These are phyloP conservation scores for Tachystola acroxantha DNA, from an alignment of 2,888 invertebrate species.

Conservation along the genomic window DNA sequence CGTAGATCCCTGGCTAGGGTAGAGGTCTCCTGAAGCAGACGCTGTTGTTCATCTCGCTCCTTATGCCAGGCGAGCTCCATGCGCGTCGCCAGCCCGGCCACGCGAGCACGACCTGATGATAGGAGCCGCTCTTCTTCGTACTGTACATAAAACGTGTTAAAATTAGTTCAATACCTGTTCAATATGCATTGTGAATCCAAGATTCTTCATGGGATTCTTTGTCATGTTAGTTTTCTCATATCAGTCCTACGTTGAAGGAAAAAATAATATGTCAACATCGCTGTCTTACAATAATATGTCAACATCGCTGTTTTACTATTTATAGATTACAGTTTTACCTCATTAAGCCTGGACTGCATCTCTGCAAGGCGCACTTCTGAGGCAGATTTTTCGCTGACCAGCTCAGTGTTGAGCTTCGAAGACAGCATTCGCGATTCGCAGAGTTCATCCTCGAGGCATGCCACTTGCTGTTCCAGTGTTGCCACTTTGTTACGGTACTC, in stretches of 20 bases:
- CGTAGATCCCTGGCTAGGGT: slow-evolving; percentile 92
- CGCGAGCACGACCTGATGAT: slow-evolving; percentile 89
- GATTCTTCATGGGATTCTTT: no score
- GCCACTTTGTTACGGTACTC: slow-evolving; percentile 85
- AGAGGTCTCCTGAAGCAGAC: slow-evolving; percentile 93
- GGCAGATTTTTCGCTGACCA: slow-evolving; percentile 92
- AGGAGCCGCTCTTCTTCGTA: slow-evolving; percentile 93
- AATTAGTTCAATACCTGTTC: no score
- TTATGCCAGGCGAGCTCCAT: slow-evolving; percentile 97
- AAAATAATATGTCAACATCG: no score
- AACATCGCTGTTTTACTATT: no score
- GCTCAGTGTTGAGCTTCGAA: slow-evolving; percentile 91
- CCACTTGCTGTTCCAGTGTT: slow-evolving; percentile 88
- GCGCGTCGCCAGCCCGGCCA: slow-evolving; percentile 90
- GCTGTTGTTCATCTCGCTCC: slow-evolving; percentile 93
- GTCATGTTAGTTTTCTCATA: no score
- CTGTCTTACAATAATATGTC: no score
- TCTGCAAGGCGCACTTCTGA: slow-evolving; percentile 92
- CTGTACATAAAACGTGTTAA: slow-evolving; percentile 46
- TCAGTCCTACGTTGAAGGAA: no score
- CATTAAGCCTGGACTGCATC: slow-evolving; percentile 91
- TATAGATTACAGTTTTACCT: no score
- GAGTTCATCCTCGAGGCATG: slow-evolving; percentile 91
- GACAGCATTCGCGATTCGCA: slow-evolving; percentile 89
- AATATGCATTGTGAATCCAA: no score